Base-by-base conservation (phyloP, 1,140 invertebrate genomes). In the Antheraea mylitta region DNA sequence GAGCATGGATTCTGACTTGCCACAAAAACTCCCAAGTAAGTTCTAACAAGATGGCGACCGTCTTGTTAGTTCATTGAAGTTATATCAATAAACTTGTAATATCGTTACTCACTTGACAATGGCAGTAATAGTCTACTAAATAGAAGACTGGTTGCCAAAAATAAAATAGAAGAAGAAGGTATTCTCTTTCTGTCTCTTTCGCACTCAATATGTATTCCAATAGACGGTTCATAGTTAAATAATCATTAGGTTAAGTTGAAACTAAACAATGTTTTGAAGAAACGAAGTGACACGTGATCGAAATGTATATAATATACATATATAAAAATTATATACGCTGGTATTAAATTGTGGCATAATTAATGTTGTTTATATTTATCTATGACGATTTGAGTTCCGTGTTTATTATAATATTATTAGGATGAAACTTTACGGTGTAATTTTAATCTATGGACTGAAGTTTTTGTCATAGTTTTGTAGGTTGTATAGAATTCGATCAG, bases 181-280 rank as follows among this genome's bases (percentile, higher is more conserved):
- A n/a, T 58, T 19, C 36, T 59, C 30, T 63, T 42, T 59, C 58
- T 61, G 6, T 62, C 13, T 59, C 9, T 53, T 42, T 64, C 60
- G 70, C 58, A 16, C 45, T 11, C 45, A 13, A 53, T 42, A 42
- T 53, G 45, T 73, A 63, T 59, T 59, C 22, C 22, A 60, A 61
- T 22, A 30, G 6, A 53, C 11, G 11, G 45, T 53, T 53, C 60
- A 59, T 18, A 10, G 18, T 62, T 64, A 36, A 63, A 45, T 59
- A 73, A 74, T 74, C 71, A 71, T 67, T 87, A 87, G 82, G 80
- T 76, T 85, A 85, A 77, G 76, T 68, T 67, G 69, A 72, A 84
- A 87, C 81, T 79, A 79, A 81, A 87, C 85, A 87, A 85, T 86
- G 85, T 87, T 82, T 64, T 75, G 77, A 74, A 74, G 83, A 82